phyloP scores from a whole-genome alignment of 1,140 invertebrate species.

The Drosophila grimshawi region DNA sequence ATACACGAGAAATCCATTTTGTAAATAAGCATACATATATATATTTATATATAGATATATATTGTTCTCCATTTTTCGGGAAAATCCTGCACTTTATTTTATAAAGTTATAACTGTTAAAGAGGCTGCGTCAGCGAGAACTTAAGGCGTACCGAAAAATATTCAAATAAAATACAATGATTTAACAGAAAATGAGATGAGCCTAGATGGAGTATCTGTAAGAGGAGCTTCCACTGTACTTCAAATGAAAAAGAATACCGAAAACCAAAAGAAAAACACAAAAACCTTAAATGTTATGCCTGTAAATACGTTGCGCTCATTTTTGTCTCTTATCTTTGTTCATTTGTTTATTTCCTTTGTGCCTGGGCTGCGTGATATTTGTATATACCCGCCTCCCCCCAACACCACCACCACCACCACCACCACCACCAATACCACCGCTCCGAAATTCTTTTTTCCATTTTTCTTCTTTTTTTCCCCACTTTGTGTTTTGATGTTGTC shows the following conservation, averaged over 20 bases:
- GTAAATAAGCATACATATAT: too few species aligned
- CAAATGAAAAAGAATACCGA: background rate
- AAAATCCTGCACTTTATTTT: too few species aligned
- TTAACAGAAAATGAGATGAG: too few species aligned
- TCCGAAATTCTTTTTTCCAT: slow-evolving; percentile 46
- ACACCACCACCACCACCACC: slow-evolving; percentile 23
- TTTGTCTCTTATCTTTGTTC: slow-evolving; percentile 77
- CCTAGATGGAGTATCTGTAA: too few species aligned
- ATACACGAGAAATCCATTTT: too few species aligned
- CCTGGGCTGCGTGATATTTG: slow-evolving; percentile 52
- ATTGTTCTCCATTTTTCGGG: too few species aligned
- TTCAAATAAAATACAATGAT: too few species aligned
- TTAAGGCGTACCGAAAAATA: too few species aligned
- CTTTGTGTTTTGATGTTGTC: slow-evolving; percentile 55
- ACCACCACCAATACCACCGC: slow-evolving; percentile 12
- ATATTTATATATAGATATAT: too few species aligned
- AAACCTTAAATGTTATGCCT: slow-evolving; percentile 36
- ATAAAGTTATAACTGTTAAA: too few species aligned
- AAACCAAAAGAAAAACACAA: background rate
- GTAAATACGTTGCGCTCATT: slow-evolving; percentile 80
- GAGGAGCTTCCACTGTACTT: background rate
- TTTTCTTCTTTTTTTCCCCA: slow-evolving; percentile 34
- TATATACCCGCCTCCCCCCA: slow-evolving; percentile 36
- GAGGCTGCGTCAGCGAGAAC: too few species aligned
- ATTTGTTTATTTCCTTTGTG: slow-evolving; percentile 68